Base-by-base conservation (phyloP, 2,113 vertebrate genomes). In the Choloepus hoffmanni region DNA sequence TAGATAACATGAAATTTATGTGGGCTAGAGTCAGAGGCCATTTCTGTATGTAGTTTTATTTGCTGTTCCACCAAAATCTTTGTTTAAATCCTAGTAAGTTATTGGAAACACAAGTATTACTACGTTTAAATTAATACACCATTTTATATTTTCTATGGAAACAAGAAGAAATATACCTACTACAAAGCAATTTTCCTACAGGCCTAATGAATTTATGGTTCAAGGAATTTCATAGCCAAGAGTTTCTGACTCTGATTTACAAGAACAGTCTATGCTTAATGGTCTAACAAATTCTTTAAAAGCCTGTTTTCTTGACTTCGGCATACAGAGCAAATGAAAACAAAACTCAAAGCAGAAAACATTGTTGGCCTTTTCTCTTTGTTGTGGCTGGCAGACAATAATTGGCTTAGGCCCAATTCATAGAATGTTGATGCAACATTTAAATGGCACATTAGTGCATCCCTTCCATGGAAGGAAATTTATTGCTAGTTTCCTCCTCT, bases 201-300 rank as follows among this genome's bases (percentile, higher is more conserved):
- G 21, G 23, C 36, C 1, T 82, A 89, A 83, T 74, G 3, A 62
- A 91, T 86, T 89, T 89, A 73, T 86, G 55, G 36, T 50, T 95
- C 87, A 86, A 89, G 93, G 4, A 23, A 91, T 78, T 94, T 94
- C 89, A 62, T 91, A 74, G 78, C 76, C 58, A 95, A 95, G 12
- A 26, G 19, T 33, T 90, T 92, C 43, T 85, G 26, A 85, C 40
- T 95, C 63, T 93, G 86, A 91, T 86, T 78, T 95, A 93, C 73
- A 94, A 58, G 53, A 96, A 62, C 36, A 73, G 33, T 58, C 83
- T 50, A n/a, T 70, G 63, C 43, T 95, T 95, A 92, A 95, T 89
- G 86, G 89, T 68, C 73, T 93, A 95, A 83, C 48, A 86, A 89
- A 92, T 85, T 89, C 11, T 83, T 95, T 93, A 89, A 95, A 96